Base-by-base conservation (phyloP, 1,140 invertebrate species). In the Lepidostoma basale region DNA sequence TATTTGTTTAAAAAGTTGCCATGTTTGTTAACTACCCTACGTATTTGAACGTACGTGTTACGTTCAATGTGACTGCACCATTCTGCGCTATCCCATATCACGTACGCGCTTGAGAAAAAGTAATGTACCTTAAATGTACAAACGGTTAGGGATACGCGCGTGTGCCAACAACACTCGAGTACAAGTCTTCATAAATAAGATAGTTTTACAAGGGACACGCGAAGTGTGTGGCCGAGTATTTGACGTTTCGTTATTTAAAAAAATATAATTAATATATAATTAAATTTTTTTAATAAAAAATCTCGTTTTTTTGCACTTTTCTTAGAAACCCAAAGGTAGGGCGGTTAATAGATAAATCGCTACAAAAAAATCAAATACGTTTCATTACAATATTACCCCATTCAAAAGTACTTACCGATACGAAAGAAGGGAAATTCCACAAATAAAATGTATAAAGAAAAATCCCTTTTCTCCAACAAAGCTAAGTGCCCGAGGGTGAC, bases 401-500 rank as follows among this genome's bases (percentile, higher is more conserved):
- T 49, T 49, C 45, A 25, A 18, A 49, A 12, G 5, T 23, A 49
- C 45, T 49, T 49, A 49, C 45, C 18, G 45, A 49, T 49, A 25
- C 22, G 39, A 40, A n/a, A n/a, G n/a, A n/a, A n/a, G n/a, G 4
- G n/a, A 2, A n/a, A 40, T 16, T n/a, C 39, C 39, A 18, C 16
- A 20, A 56, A 36, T 56, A 36, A 56, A 33, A 56, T 56, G 36
- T 56, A n/a, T n/a, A n/a, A n/a, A n/a, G 28, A 56, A 56, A 56
- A 56, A 56, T 56, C 52, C 36, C 39, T 60, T 60, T 60, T 45
- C 8, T 45, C 49, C 49, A 59, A 59, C 54, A 40, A 40, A 60
- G 56, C 56, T 60, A 60, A 60, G 56, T 60, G 56, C 36, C 23
- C 36, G 30, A 9, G 16, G 45, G 62, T 42, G 49, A n/a, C 36